phyloP scores from a whole-genome alignment of 1,140 invertebrate genomes.

The Ridgeia piscesae region DNA sequence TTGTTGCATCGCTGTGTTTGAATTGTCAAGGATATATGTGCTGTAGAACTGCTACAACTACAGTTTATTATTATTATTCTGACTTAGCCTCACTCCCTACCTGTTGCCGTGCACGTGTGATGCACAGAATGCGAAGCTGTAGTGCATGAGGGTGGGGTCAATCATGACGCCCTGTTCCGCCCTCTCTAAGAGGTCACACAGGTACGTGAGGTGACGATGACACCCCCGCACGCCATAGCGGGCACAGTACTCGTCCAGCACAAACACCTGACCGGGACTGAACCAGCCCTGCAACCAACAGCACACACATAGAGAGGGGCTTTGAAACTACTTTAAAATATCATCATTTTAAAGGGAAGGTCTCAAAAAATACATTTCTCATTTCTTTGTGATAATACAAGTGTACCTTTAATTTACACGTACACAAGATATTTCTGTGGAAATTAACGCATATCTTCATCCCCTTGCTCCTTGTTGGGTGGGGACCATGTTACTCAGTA shows the following conservation, averaged over 20 bases:
- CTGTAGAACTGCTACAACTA: too few species aligned
- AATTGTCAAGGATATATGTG: too few species aligned
- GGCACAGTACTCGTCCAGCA: constrained; percentile 97
- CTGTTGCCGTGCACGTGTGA: constrained; percentile 97
- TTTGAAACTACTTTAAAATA: background rate
- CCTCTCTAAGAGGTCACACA: constrained; percentile 92
- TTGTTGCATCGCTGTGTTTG: too few species aligned
- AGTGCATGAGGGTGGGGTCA: constrained; percentile 97
- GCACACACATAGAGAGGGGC: background rate
- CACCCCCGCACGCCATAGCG: constrained; percentile 96
- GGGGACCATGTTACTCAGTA: too few species aligned
- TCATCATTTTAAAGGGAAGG: too few species aligned
- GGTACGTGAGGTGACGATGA: constrained; percentile 92
- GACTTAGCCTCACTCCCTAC: constrained; percentile 53
- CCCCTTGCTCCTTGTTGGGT: too few species aligned
- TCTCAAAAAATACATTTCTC: too few species aligned
- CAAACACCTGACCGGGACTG: constrained; percentile 97
- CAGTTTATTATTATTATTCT: too few species aligned
- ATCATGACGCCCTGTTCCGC: constrained; percentile 92
- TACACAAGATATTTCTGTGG: too few species aligned
- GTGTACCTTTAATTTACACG: too few species aligned
- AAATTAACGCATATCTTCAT: too few species aligned
- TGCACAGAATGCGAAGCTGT: constrained; percentile 97
- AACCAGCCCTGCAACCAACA: constrained; percentile 85
- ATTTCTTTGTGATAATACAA: too few species aligned